These are phyloP conservation scores for Nannoperca australis DNA, from an alignment of 2,797 vertebrate species.

Conservation along the genomic window DNA sequence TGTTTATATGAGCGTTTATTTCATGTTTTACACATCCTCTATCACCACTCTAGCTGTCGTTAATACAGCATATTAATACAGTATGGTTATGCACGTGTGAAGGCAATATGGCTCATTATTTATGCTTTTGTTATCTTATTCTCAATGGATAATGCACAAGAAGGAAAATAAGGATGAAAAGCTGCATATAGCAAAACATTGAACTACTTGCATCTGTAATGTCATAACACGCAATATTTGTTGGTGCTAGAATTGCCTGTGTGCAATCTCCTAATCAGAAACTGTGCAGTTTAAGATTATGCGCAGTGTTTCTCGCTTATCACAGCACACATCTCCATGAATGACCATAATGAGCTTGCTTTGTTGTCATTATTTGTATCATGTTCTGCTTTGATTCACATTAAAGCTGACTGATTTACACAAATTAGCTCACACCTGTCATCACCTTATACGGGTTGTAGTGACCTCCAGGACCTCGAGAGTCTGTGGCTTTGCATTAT, in stretches of 20 bases:
- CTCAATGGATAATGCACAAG: neutral
- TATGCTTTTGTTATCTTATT: slow-evolving; percentile 3
- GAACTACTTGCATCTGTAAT: too few species aligned
- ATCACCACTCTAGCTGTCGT: neutral
- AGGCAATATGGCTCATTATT: neutral
- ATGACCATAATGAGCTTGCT: slow-evolving; percentile 1
- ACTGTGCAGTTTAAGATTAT: slow-evolving; percentile 2
- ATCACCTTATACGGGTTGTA: slow-evolving; percentile 17
- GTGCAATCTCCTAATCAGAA: neutral
- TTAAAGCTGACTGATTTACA: slow-evolving; percentile 34
- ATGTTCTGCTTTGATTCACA: slow-evolving; percentile 20
- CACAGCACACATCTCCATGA: slow-evolving; percentile 3
- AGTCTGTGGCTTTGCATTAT: slow-evolving; percentile 19
- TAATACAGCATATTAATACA: neutral
- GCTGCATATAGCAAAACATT: neutral
- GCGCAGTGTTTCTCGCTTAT: neutral
- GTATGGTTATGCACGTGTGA: neutral
- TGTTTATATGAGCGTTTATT: slow-evolving; percentile 1
- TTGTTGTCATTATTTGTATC: slow-evolving; percentile 27
- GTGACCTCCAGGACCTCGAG: slow-evolving; percentile 8
- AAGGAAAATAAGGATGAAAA: neutral
- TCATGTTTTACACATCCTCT: slow-evolving; percentile 9
- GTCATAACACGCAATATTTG: neutral
- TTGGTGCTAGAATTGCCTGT: neutral
- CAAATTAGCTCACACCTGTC: slow-evolving; percentile 48